A percentile compares a stretch with the other conserved stretches of the same genome.
These are phyloP conservation scores for Habropoda laboriosa DNA, from an alignment of 1,140 invertebrate species.

Conservation along the genomic window DNA sequence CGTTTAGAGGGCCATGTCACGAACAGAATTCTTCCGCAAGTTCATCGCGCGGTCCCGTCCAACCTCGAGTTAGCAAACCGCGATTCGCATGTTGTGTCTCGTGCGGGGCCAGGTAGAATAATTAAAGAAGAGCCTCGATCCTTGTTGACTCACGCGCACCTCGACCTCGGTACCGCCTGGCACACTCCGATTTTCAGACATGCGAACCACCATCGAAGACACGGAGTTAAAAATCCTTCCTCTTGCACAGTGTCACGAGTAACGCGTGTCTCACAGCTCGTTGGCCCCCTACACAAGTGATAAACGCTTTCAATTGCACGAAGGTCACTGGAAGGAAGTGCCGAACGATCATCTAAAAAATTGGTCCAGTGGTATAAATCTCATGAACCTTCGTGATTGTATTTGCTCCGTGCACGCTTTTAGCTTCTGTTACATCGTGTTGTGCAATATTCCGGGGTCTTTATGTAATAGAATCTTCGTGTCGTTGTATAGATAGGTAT, in stretches of 20 bases:
- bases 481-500: too few relatives aligned
- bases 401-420: too few relatives aligned
- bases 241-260: neutral
- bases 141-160: slow-evolving; percentile 45
- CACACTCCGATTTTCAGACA: slow-evolving; percentile 59
- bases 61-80: slow-evolving; percentile 45
- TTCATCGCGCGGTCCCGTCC: slow-evolving; percentile 29
- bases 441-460: too few relatives aligned
- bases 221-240: neutral
- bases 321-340: too few relatives aligned
- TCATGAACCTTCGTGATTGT: too few relatives aligned
- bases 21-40: slow-evolving; percentile 53
- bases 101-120: slow-evolving; percentile 51
- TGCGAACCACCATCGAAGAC: slow-evolving; percentile 35
- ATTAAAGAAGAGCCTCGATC: slow-evolving; percentile 61
- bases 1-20: neutral
- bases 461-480: too few relatives aligned
- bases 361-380: too few relatives aligned
- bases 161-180: slow-evolving; percentile 61
- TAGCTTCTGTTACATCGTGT: too few relatives aligned
- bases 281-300: too few relatives aligned
- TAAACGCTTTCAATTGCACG: too few relatives aligned
- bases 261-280: too few relatives aligned
- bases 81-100: slow-evolving; percentile 56
- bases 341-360: too few relatives aligned